Conservation (phyloP, 2,797 vertebrate genomes). For the Parambassis ranga region DNA sequence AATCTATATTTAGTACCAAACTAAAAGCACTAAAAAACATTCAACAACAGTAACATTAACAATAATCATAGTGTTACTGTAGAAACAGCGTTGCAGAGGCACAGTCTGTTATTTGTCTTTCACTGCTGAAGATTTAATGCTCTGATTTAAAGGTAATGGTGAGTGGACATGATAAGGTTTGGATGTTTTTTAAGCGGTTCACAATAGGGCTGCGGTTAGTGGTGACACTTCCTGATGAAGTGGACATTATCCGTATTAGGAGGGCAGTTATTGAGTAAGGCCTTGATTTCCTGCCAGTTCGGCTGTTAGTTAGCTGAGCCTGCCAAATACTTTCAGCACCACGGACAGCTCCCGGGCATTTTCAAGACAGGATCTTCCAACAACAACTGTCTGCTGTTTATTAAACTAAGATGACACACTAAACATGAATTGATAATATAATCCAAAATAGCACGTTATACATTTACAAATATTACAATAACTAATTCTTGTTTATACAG, state of each 20-base stretch:
- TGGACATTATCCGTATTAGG: constrained; percentile 14
- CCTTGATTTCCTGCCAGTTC: constrained; percentile 9
- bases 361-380: background rate
- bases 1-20: too few species aligned
- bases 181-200: background rate
- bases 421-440: background rate
- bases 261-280: background rate
- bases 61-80: too few species aligned
- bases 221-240: constrained; percentile 9
- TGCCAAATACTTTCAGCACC: constrained; percentile 32
- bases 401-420: background rate
- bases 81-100: too few species aligned
- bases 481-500: background rate
- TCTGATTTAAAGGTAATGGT: background rate
- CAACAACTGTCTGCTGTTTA: too few species aligned
- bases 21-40: too few species aligned
- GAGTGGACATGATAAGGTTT: background rate
- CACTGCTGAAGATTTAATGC: background rate
- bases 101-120: background rate
- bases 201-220: background rate
- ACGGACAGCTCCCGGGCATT: constrained; percentile 11
- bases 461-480: background rate
- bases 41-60: too few species aligned
- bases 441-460: background rate
- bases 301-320: background rate